Evolutionary conservation across 30 jellyfish, hydroid and myxozoan species (phyloP).

Genomic region (Catostylus mosaicus): DNA sequence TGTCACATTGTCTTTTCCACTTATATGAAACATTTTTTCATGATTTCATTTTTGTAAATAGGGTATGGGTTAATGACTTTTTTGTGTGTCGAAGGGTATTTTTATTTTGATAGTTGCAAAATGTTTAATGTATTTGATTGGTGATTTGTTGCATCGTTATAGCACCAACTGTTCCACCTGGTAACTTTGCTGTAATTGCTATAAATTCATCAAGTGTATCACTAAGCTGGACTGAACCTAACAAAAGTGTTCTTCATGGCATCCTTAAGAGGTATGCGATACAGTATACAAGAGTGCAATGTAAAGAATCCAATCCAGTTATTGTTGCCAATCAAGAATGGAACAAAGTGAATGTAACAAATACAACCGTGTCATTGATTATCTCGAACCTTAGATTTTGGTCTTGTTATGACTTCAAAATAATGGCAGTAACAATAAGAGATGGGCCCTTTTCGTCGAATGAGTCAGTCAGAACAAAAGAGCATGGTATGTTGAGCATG

Average conservation of each 20-base stretch:
- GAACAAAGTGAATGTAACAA: neutral
- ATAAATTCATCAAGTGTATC: constrained; percentile 19
- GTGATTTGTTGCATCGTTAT: no score
- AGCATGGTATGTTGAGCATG: neutral
- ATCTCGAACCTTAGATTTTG: constrained; percentile 8
- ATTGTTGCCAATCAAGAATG: neutral
- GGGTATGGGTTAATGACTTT: no score
- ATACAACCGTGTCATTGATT: neutral
- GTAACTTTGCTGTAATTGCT: neutral
- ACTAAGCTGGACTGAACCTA: constrained; percentile 27
- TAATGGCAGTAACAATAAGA: constrained; percentile 30
- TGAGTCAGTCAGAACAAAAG: neutral
- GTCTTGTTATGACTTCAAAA: constrained; percentile 45
- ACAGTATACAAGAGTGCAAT: constrained; percentile 7
- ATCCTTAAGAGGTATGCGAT: neutral
- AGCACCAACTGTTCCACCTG: constrained; percentile 54
- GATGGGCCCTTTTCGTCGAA: constrained; percentile 4
- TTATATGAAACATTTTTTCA: no score
- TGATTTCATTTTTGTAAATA: no score
- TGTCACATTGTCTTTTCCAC: no score
- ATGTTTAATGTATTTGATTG: no score
- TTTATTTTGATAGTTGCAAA: no score
- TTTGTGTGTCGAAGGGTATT: no score
- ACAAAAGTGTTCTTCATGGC: constrained; percentile 17
- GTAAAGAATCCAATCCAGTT: constrained; percentile 9